These are phyloP conservation scores for Isotomurus palustris DNA, from an alignment of 2,888 invertebrate species.

Conservation along the genomic window DNA sequence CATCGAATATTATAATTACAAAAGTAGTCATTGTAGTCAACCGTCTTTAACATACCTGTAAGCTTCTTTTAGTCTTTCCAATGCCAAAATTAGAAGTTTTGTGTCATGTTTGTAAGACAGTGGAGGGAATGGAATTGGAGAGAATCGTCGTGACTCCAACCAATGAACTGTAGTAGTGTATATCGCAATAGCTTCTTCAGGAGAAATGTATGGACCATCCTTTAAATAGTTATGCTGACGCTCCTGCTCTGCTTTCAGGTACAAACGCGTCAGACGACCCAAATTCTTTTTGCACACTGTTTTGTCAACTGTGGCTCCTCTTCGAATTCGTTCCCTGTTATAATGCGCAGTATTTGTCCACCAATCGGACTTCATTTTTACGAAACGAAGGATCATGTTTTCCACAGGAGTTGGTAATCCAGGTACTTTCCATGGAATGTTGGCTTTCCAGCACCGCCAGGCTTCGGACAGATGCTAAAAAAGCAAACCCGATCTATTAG, in stretches of 20 bases:
- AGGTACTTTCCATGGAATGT: constrained; percentile 99
- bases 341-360: constrained; percentile 99
- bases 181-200: constrained; percentile 99
- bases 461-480: constrained; percentile 86
- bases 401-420: constrained; percentile 98
- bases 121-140: constrained; percentile 98
- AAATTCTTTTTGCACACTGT: constrained; percentile 99
- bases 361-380: constrained; percentile 99
- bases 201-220: constrained; percentile 98
- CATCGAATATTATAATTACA: constrained; percentile 4
- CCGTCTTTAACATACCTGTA: constrained; percentile 59
- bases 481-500: background rate
- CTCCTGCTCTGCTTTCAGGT: constrained; percentile 96
- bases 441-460: constrained; percentile 99
- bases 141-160: constrained; percentile 96
- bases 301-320: constrained; percentile 99
- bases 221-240: constrained; percentile 98
- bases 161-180: constrained; percentile 99
- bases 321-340: constrained; percentile 94
- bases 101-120: constrained; percentile 99
- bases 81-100: constrained; percentile 89
- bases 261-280: constrained; percentile 92
- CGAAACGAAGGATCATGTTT: constrained; percentile 99
- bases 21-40: constrained; percentile 6
- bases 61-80: constrained; percentile 94